phyloP scores from a whole-genome alignment of 2,797 vertebrate genomes.

The Salarias fasciatus region DNA sequence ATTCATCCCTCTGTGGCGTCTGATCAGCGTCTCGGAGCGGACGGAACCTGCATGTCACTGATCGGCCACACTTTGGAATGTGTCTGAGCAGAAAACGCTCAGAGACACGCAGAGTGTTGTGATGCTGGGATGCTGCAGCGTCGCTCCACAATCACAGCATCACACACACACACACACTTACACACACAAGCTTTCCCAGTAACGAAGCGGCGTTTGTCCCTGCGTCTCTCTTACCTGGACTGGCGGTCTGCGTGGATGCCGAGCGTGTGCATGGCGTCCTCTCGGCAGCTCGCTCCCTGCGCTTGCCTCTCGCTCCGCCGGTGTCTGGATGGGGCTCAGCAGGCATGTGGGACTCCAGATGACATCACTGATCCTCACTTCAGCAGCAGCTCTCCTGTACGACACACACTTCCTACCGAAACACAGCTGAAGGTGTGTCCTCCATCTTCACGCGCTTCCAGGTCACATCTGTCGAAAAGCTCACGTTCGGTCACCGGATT shows the following conservation, averaged over 20 bases:
- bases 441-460: too few relatives aligned
- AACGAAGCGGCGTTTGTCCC: background rate
- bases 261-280: conserved; percentile 28
- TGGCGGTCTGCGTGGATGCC: background rate
- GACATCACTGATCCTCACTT: conserved; percentile 73
- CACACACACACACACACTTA: too few relatives aligned
- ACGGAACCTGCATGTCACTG: conserved; percentile 12
- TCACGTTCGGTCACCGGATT: too few relatives aligned
- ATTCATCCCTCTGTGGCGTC: conserved; percentile 28
- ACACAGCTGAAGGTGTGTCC: too few relatives aligned
- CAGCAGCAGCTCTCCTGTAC: conserved; percentile 20
- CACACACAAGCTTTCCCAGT: too few relatives aligned
- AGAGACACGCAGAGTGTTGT: too few relatives aligned
- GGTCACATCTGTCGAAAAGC: too few relatives aligned
- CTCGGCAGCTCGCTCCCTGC: conserved; percentile 28
- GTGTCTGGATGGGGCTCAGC: conserved; percentile 62
- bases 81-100: too few relatives aligned
- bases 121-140: too few relatives aligned
- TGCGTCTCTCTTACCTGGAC: conserved; percentile 61
- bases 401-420: too few relatives aligned
- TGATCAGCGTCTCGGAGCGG: conserved; percentile 7
- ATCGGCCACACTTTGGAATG: background rate
- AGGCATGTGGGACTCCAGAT: conserved; percentile 61
- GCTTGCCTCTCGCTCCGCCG: conserved; percentile 53
- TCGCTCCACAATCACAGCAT: too few relatives aligned